These are phyloP conservation scores for Caligus rogercresseyi DNA, from an alignment of 1,140 invertebrate genomes.

Conservation along the genomic window DNA sequence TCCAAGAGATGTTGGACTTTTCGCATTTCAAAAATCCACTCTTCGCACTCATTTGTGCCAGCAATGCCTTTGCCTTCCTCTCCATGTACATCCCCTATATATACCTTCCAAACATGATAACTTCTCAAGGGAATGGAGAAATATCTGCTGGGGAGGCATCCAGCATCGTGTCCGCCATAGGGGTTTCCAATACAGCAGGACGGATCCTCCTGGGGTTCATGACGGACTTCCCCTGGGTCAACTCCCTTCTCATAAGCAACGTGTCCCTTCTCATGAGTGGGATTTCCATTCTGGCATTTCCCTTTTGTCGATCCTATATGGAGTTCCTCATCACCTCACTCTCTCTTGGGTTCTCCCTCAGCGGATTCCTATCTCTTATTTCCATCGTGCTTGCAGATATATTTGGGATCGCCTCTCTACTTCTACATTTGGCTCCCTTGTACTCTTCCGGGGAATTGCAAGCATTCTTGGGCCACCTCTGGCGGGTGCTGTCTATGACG, in stretches of 20 bases:
- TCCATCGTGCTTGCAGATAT: slow-evolving; percentile 94
- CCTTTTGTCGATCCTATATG: slow-evolving; percentile 42
- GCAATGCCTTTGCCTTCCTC: slow-evolving; percentile 82
- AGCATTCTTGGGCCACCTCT: slow-evolving; percentile 54
- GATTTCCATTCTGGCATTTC: slow-evolving; percentile 59
- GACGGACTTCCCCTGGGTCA: slow-evolving; percentile 38
- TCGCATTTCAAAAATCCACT: slow-evolving; percentile 71
- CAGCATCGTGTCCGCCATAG: slow-evolving; percentile 82
- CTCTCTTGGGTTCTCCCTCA: slow-evolving; percentile 26
- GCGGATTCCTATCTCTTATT: slow-evolving; percentile 89
- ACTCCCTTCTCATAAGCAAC: slow-evolving; percentile 82
- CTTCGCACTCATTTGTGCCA: slow-evolving; percentile 77
- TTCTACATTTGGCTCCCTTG: slow-evolving; percentile 86
- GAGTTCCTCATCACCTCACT: slow-evolving; percentile 1
- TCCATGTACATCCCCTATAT: slow-evolving; percentile 90
- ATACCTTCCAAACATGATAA: slow-evolving; percentile 45
- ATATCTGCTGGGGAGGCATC: slow-evolving; percentile 56
- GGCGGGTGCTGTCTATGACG: slow-evolving; percentile 33
- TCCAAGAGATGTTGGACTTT: slow-evolving; percentile 79
- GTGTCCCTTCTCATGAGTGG: slow-evolving; percentile 76
- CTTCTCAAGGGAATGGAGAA: slow-evolving; percentile 36
- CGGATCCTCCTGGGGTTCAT: slow-evolving; percentile 37
- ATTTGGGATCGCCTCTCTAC: slow-evolving; percentile 79
- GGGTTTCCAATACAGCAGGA: slow-evolving; percentile 68
- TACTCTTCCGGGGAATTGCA: slow-evolving; percentile 79